These are phyloP conservation scores for Xiphophorus couchianus DNA, from an alignment of 2,113 vertebrate species.

Conservation along the genomic window DNA sequence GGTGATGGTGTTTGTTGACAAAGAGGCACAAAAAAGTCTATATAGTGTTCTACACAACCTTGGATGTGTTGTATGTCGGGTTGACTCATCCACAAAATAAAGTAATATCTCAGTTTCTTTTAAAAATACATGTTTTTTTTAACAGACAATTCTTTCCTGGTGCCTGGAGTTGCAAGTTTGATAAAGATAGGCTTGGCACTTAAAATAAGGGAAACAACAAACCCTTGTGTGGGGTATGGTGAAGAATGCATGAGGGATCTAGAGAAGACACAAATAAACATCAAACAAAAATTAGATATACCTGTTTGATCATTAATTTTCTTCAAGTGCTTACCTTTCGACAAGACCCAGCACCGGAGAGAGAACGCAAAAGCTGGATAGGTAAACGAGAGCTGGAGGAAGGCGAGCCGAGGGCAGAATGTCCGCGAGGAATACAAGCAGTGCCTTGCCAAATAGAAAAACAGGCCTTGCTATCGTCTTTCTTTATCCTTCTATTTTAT, in stretches of 20 bases:
- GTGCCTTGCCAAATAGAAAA: conserved; percentile 75
- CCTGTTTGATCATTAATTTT: conserved; percentile 76
- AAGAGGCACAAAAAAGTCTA: no score
- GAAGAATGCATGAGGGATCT: conserved; percentile 48
- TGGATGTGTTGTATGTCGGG: no score
- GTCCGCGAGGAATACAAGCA: conserved; percentile 75
- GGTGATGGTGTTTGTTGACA: no score
- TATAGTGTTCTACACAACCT: no score
- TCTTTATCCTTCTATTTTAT: conserved; percentile 75
- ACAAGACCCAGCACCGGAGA: conserved; percentile 38
- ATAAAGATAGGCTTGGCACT: conserved; percentile 39
- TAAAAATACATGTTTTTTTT: neutral
- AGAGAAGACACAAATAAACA: conserved; percentile 66
- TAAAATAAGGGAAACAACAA: conserved; percentile 43
- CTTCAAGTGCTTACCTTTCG: conserved; percentile 53
- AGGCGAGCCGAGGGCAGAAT: conserved; percentile 69
- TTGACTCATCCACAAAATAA: no score
- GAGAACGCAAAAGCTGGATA: conserved; percentile 34
- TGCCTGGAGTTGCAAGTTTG: conserved; percentile 33
- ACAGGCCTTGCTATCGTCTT: conserved; percentile 69
- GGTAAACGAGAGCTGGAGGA: conserved; percentile 47
- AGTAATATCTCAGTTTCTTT: no score
- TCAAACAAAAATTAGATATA: conserved; percentile 68
- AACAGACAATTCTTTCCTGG: neutral
- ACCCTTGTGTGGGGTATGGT: conserved; percentile 47